Evolutionary conservation across 1,140 invertebrate species (phyloP).

Genomic region (Formica exsecta): DNA sequence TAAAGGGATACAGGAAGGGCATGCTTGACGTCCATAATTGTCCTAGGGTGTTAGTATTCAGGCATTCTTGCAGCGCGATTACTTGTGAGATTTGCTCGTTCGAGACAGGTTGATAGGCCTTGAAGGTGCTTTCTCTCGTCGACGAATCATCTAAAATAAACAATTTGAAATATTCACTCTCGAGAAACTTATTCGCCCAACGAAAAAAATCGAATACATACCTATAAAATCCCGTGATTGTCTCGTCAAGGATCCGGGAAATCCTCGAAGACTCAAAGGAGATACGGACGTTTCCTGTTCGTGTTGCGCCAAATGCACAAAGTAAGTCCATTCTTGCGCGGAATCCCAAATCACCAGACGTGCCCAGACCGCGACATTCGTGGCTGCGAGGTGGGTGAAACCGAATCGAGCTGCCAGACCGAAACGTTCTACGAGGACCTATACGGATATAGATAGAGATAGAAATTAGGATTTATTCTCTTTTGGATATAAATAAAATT

Average conservation of each 20-base stretch:
- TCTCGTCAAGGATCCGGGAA: constrained; percentile 83
- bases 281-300: constrained; percentile 78
- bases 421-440: constrained; percentile 88
- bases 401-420: constrained; percentile 87
- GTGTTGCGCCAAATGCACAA: constrained; percentile 85
- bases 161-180: background rate
- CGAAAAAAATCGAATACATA: constrained; percentile 18
- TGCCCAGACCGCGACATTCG: constrained; percentile 88
- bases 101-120: constrained; percentile 78
- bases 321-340: constrained; percentile 87
- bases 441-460: background rate
- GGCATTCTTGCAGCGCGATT: constrained; percentile 87
- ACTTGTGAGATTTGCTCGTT: constrained; percentile 87
- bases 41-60: constrained; percentile 88
- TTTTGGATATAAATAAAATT: background rate
- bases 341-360: constrained; percentile 89
- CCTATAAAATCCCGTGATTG: constrained; percentile 77
- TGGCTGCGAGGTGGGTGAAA: constrained; percentile 89
- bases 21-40: constrained; percentile 88
- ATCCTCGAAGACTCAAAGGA: constrained; percentile 84
- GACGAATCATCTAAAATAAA: constrained; percentile 53
- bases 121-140: constrained; percentile 24
- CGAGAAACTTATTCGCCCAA: background rate
- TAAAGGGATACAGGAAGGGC: constrained; percentile 89
- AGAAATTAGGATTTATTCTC: background rate